Percentiles rank a stretch among this genome's conserved stretches.
phyloP scores from a whole-genome alignment of 2,888 invertebrate species.

The Polylopha cassiicola region DNA sequence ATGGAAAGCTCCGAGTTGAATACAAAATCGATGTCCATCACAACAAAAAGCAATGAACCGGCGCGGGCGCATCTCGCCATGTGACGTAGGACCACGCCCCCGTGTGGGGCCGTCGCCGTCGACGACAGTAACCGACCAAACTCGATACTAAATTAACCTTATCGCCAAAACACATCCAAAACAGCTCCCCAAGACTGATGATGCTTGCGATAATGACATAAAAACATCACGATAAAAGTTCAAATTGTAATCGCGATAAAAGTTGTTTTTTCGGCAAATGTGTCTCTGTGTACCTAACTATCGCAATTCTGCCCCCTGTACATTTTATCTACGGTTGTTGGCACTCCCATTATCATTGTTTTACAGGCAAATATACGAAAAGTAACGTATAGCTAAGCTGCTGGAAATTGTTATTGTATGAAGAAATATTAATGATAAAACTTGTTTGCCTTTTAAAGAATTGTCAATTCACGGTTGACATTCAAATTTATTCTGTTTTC shows the following conservation, averaged over 20 bases:
- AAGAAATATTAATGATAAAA: not conserved
- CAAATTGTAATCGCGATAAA: slow-evolving; percentile 6
- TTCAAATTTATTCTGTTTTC: too few relatives aligned
- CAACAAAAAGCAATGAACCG: slow-evolving; percentile 13
- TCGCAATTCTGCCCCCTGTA: slow-evolving; percentile 38
- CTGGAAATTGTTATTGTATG: slow-evolving; percentile 28
- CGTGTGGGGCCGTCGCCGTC: slow-evolving; percentile 7
- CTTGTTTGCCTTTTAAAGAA: too few relatives aligned
- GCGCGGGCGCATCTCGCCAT: slow-evolving; percentile 16
- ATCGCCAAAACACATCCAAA: slow-evolving; percentile 10
- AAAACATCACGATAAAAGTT: slow-evolving; percentile 1
- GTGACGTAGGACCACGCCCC: slow-evolving; percentile 35
- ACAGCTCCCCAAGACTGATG: not conserved
- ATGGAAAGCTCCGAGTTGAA: slow-evolving; percentile 8
- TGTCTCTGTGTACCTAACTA: slow-evolving; percentile 38
- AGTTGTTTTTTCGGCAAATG: slow-evolving; percentile 19
- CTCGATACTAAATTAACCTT: slow-evolving; percentile 15
- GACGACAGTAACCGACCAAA: slow-evolving; percentile 14
- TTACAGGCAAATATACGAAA: slow-evolving; percentile 31
- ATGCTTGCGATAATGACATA: slow-evolving; percentile 1
- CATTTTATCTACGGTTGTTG: slow-evolving; percentile 45
- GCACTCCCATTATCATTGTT: slow-evolving; percentile 36
- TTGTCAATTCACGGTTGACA: too few relatives aligned
- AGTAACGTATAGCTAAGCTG: slow-evolving; percentile 30
- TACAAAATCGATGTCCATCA: too few relatives aligned